These are phyloP conservation scores for Diabrotica balteata DNA, from an alignment of 2,888 invertebrate species.

Conservation along the genomic window DNA sequence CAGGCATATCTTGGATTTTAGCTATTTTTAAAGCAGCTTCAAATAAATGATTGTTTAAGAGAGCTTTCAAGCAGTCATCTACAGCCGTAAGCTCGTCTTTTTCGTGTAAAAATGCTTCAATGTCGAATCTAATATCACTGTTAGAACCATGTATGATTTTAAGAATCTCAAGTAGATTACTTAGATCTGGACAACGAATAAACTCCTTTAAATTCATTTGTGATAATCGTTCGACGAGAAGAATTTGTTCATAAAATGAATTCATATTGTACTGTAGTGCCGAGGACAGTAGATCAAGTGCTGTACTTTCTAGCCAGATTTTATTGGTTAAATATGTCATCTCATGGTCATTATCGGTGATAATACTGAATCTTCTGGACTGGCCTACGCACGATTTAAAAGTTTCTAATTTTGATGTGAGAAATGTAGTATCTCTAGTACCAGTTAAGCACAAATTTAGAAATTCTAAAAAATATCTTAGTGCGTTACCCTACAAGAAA, in stretches of 20 bases:
- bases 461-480: conserved; percentile 59
- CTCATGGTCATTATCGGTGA: conserved; percentile 57
- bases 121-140: conserved; percentile 62
- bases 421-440: conserved; percentile 51
- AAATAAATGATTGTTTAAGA: conserved; percentile 64
- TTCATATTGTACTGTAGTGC: conserved; percentile 69
- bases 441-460: conserved; percentile 49
- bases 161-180: conserved; percentile 49
- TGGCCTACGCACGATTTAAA: conserved; percentile 55
- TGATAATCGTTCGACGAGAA: conserved; percentile 68
- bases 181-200: conserved; percentile 62
- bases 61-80: conserved; percentile 64
- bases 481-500: conserved; percentile 68
- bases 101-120: conserved; percentile 54
- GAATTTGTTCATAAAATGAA: conserved; percentile 70
- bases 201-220: conserved; percentile 66
- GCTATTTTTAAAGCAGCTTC: conserved; percentile 68
- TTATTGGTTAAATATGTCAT: conserved; percentile 63
- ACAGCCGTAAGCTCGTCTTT: conserved; percentile 61
- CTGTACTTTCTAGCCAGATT: conserved; percentile 65
- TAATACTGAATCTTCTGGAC: conserved; percentile 49
- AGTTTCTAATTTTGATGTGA: conserved; percentile 51
- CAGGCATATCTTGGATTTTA: conserved; percentile 61
- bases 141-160: conserved; percentile 47
- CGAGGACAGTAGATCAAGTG: conserved; percentile 68